Evolutionary conservation across 2,888 invertebrate species (phyloP), one percentile per base, ranked within the genome.

Genomic region (Drosophila fungiperda): DNA sequence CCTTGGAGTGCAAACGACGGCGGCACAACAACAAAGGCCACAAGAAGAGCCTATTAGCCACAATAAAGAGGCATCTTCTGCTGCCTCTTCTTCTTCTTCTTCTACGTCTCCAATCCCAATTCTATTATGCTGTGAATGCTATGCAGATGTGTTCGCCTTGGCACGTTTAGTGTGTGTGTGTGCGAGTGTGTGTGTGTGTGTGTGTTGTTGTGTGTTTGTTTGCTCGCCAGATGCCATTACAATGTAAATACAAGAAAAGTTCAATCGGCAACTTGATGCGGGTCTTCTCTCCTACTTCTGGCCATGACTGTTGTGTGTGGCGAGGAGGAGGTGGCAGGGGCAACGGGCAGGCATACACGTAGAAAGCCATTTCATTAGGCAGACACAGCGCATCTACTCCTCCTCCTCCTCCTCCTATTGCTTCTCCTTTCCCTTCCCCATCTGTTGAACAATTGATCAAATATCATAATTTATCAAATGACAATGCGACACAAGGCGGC

Each of bases 381-480:
- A 77, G 68, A 69, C 65, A 65, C n/a, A 55, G 57, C 38, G 20
- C 53, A 55, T 33, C 57, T 35, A 23, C 48, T 40, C 33, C 32
- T 52, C 42, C 36, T 42, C 49, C 35, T 12, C 26, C 26, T 26
- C 26, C 26, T 29, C 29, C 29, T 29, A 29, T 29, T 29, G 29
- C 29, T 35, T 35, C 57, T 73, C 6, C 7, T 12, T 71, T 55
- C 83, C 81, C 72, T 65, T 23, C 58, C 64, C 63, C 68, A 79
- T 67, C 76, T 63, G 76, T 71, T 87, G 81, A 90, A 89, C 90
- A 90, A 90, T 89, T 90, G 90, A 89, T 90, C 90, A 90, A 90
- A 90, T 90, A 90, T 85, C 88, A 87, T 88, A 90, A 90, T 90
- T 90, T 90, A 90, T 90, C 90, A 89, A 90, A 88, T 87, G 89